Evolutionary conservation across 2,113 vertebrate species (phyloP).

Genomic region (Antechinus stuartii): DNA sequence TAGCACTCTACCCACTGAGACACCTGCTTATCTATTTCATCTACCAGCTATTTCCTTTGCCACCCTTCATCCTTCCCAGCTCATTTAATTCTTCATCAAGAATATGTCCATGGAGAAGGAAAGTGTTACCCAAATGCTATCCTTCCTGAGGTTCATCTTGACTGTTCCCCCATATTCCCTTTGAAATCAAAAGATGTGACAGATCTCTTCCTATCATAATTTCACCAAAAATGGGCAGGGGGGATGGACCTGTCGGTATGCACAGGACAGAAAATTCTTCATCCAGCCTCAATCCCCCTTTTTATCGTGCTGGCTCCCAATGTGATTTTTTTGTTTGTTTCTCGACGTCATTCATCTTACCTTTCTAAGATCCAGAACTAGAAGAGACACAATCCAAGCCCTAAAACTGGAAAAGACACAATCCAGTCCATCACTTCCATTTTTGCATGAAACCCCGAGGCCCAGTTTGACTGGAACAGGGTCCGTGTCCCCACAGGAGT

Average conservation of each 20-base stretch:
- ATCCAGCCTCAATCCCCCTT: background rate
- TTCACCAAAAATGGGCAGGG: too few relatives aligned
- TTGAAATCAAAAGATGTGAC: background rate
- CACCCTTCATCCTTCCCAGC: background rate
- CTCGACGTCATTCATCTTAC: too few relatives aligned
- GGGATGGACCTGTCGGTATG: too few relatives aligned
- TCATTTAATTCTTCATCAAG: background rate
- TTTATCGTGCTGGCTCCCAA: background rate
- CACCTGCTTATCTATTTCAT: background rate
- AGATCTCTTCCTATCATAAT: too few relatives aligned
- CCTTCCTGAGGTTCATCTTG: background rate
- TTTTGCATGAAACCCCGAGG: background rate
- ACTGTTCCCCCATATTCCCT: background rate
- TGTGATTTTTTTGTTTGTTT: background rate
- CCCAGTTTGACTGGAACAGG: background rate
- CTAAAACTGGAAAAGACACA: background rate
- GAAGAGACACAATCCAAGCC: too few relatives aligned
- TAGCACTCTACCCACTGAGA: background rate
- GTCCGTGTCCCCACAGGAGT: too few relatives aligned
- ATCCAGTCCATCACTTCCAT: background rate
- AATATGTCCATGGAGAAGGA: background rate
- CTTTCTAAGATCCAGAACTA: background rate
- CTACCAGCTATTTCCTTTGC: background rate
- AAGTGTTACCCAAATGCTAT: background rate
- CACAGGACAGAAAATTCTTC: background rate